Evolutionary conservation across 2,888 invertebrate genomes (phyloP), one percentile per base, ranked within the genome.

Genomic region (Spisula solida): DNA sequence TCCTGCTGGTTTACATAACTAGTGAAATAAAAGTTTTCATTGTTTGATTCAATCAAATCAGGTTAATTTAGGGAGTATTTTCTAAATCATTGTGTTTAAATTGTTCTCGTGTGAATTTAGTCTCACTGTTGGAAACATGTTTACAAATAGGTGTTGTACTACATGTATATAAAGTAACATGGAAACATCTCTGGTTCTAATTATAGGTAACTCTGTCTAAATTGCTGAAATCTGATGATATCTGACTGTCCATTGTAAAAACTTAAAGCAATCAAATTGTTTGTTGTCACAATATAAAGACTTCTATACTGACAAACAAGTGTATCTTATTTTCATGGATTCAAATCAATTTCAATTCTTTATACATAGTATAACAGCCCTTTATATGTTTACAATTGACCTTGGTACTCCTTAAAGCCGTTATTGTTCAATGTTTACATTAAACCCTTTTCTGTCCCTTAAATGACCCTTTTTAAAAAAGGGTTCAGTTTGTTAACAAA

Each of bases 371-470:
- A n/a, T n/a, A n/a, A n/a, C n/a, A n/a, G 4, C 41, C 41, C 8
- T 41, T 41, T 41, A 25, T 66, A 25, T 25, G 20, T 75, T 29
- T 75, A 94, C 94, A 89, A 88, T 82, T 14, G 34, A 31, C 16
- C 75, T 75, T 75, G 34, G 8, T 34, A 25, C 16, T 16, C n/a
- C 5, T 75, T 14, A 34, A 75, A 75, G 6, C 31, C 31, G 10
- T 34, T 31, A 25, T 75, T 75, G 75, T 75, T 75, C 16, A 34
- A 75, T 31, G 75, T 75, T 31, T 10, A 75, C 75, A 34, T 75
- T 34, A 18, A 41, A 31, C 34, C 75, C 75, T 34, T 75, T 75
- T 75, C 29, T 75, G 75, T 75, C 75, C 75, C 75, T 75, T 31
- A 5, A 31, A 75, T 75, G 75, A 75, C 75, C 75, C 75, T 31